phyloP scores from a whole-genome alignment of 2,888 invertebrate species.

The Scaptomyza tumidula region DNA sequence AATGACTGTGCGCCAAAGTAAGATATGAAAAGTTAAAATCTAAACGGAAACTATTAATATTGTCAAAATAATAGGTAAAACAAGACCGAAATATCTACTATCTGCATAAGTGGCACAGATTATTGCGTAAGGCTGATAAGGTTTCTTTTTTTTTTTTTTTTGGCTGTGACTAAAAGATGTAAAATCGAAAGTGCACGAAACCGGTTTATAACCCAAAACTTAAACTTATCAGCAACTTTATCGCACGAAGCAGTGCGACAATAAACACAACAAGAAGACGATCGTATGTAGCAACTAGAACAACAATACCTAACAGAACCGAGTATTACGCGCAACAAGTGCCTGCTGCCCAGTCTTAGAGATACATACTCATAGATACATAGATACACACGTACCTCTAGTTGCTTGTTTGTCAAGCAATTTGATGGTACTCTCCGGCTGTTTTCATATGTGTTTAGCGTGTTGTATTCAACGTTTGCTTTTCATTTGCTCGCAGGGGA shows the following conservation, averaged over 20 bases:
- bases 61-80: constrained; percentile 9
- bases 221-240: constrained; percentile 44
- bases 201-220: constrained; percentile 28
- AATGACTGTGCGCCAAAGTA: constrained; percentile 37
- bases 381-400: constrained; percentile 9
- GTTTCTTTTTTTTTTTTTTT: neutral
- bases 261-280: constrained; percentile 13
- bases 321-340: constrained; percentile 41
- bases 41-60: constrained; percentile 26
- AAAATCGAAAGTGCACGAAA: constrained; percentile 62
- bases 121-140: constrained; percentile 58
- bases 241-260: constrained; percentile 31
- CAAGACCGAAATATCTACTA: neutral
- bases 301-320: constrained; percentile 45
- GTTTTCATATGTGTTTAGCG: constrained; percentile 23
- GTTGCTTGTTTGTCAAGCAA: constrained; percentile 67
- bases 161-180: constrained; percentile 15
- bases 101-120: constrained; percentile 10
- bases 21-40: constrained; percentile 15
- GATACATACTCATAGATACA: constrained; percentile 37
- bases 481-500: constrained; percentile 54
- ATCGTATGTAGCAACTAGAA: constrained; percentile 25
- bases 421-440: constrained; percentile 55
- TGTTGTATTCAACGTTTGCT: constrained; percentile 52
- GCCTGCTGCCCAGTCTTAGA: constrained; percentile 25